Evolutionary conservation across 2,797 vertebrate genomes (phyloP).

Genomic region (Cossypha polioptera): DNA sequence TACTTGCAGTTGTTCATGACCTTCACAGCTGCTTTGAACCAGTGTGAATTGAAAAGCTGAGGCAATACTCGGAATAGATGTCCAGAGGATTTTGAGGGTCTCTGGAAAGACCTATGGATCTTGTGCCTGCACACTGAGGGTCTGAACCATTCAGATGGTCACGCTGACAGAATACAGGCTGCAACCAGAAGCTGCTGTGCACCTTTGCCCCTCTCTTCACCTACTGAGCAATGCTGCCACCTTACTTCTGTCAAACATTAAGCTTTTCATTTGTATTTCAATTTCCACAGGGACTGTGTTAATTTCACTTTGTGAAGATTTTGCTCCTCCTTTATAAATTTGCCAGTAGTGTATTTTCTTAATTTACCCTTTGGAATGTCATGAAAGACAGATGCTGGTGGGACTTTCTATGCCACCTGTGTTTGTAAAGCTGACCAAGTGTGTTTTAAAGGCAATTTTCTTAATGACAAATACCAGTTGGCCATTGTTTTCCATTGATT

Average conservation of each 20-base stretch:
- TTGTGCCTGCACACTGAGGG: background rate
- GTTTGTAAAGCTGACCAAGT: background rate
- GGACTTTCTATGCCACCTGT: background rate
- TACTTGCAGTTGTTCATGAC: background rate
- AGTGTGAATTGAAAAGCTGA: background rate
- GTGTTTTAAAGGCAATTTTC: background rate
- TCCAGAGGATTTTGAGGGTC: background rate
- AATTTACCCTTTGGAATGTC: background rate
- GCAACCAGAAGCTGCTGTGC: background rate
- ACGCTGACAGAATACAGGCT: background rate
- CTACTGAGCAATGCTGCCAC: background rate
- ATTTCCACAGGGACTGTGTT: background rate
- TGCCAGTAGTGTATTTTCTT: background rate
- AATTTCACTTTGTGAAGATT: background rate
- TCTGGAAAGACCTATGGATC: background rate
- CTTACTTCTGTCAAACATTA: background rate
- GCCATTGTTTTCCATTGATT: background rate
- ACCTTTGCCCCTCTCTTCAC: background rate
- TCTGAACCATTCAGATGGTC: background rate
- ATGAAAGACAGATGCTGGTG: background rate
- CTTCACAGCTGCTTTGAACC: background rate
- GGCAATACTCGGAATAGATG: background rate
- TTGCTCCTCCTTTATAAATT: background rate
- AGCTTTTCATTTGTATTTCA: background rate
- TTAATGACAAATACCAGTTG: background rate